Conservation (phyloP, 2,888 invertebrate species). For the Xanthostigma xanthostigma region DNA sequence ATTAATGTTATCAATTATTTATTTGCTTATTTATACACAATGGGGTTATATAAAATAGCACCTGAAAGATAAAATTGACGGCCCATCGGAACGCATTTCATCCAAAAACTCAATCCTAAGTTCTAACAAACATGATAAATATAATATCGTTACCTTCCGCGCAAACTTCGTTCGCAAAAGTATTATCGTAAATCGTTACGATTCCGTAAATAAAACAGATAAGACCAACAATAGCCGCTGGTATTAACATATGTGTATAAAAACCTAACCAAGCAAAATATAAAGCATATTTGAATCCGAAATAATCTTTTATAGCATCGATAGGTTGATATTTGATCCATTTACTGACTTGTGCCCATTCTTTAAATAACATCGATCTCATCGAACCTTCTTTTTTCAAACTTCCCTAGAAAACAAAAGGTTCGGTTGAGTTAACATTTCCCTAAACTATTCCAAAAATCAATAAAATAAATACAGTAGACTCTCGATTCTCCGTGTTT, state of each 20-base stretch:
- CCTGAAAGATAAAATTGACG: too few species aligned
- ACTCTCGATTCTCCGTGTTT: too few species aligned
- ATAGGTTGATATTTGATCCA: constrained; percentile 61
- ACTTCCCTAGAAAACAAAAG: constrained; percentile 33
- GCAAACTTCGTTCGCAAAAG: constrained; percentile 41
- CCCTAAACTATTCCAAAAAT: too few species aligned
- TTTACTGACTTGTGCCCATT: constrained; percentile 57
- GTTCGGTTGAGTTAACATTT: not conserved
- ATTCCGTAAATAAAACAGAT: constrained; percentile 48
- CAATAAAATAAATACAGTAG: too few species aligned
- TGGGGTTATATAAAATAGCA: too few species aligned
- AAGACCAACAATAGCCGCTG: constrained; percentile 51
- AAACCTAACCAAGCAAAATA: constrained; percentile 79
- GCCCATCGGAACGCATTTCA: too few species aligned
- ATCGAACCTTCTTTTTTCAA: constrained; percentile 30
- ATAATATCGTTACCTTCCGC: constrained; percentile 15
- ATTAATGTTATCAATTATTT: too few species aligned
- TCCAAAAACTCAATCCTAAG: too few species aligned
- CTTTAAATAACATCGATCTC: constrained; percentile 40
- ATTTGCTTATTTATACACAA: too few species aligned
- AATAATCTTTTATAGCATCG: constrained; percentile 62
- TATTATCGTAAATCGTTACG: constrained; percentile 31
- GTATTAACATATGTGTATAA: constrained; percentile 70
- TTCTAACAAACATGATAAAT: too few species aligned
- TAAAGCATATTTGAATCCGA: constrained; percentile 60